A percentile compares a stretch with the other conserved stretches of the same genome.
These are phyloP conservation scores for Ophthalmolycus amberensis DNA, from an alignment of 2,113 vertebrate genomes.

Conservation along the genomic window DNA sequence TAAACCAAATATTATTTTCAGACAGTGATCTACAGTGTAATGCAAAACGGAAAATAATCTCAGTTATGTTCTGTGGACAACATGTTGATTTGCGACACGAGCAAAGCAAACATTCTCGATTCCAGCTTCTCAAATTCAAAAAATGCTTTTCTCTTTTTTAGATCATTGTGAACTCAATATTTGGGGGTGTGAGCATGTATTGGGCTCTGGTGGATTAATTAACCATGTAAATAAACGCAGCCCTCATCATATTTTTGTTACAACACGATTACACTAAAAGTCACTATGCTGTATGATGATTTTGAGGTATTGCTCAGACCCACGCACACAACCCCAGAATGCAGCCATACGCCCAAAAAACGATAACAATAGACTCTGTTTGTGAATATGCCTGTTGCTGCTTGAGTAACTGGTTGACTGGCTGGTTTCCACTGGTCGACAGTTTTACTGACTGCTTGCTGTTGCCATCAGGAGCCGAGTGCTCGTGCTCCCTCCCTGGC, in stretches of 20 bases:
- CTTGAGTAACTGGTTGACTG: conserved; percentile 14
- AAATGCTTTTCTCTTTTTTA: not conserved
- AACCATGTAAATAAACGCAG: not conserved
- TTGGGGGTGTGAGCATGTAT: not conserved
- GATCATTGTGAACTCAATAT: not conserved
- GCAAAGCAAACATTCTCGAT: not conserved
- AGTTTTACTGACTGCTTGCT: conserved; percentile 42
- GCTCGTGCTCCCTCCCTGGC: conserved; percentile 52
- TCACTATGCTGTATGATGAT: not conserved
- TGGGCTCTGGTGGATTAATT: not conserved
- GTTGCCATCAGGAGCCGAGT: conserved; percentile 44
- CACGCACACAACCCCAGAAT: not conserved
- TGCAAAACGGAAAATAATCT: not conserved
- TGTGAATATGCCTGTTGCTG: not conserved
- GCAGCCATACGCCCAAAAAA: not conserved
- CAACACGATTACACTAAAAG: not conserved
- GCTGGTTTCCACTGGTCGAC: conserved; percentile 42
- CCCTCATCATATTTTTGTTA: not conserved
- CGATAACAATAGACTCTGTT: not conserved
- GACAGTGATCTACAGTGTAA: not conserved
- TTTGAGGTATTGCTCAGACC: not conserved
- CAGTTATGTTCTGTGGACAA: not conserved
- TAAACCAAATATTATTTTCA: not conserved
- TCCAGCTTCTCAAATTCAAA: not conserved
- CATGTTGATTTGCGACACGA: not conserved